These are phyloP conservation scores for Andrena praecox DNA, from an alignment of 2,888 invertebrate species.

Conservation along the genomic window DNA sequence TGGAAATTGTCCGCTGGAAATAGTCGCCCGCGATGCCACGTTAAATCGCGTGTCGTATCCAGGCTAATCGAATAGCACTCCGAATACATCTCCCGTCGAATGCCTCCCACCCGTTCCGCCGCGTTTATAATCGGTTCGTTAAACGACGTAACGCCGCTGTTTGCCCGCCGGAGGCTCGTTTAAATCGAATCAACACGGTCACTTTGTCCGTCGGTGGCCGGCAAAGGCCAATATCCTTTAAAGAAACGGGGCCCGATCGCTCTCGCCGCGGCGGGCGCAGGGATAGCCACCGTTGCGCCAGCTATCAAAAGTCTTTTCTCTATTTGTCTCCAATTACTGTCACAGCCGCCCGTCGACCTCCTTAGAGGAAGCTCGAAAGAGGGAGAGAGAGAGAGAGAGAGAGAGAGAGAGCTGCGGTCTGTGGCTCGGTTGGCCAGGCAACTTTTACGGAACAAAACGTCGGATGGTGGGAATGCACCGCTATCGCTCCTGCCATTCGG, in stretches of 20 bases:
- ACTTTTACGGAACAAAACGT: slow-evolving; percentile 69
- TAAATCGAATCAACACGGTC: slow-evolving; percentile 28
- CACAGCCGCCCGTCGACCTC: slow-evolving; percentile 57
- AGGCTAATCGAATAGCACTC: slow-evolving; percentile 22
- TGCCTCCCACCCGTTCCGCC: neutral
- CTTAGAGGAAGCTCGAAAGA: slow-evolving; percentile 47
- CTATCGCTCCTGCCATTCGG: slow-evolving; percentile 20
- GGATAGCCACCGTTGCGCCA: slow-evolving; percentile 50
- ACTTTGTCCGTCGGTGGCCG: neutral
- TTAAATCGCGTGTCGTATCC: slow-evolving; percentile 13
- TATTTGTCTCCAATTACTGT: slow-evolving; percentile 77
- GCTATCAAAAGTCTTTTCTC: slow-evolving; percentile 71
- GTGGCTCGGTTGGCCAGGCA: slow-evolving; percentile 43
- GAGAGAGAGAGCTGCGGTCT: slow-evolving; percentile 33
- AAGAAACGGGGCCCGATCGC: slow-evolving; percentile 74
- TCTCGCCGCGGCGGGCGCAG: slow-evolving; percentile 45
- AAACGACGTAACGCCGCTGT: neutral
- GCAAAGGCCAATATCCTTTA: slow-evolving; percentile 73
- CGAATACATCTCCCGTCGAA: slow-evolving; percentile 1
- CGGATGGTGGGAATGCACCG: slow-evolving; percentile 40
- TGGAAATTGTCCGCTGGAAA: slow-evolving; percentile 35
- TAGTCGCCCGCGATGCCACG: neutral
- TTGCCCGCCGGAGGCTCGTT: neutral
- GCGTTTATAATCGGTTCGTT: slow-evolving; percentile 11
- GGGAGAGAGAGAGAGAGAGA: too few relatives aligned